Evolutionary conservation across 1,140 invertebrate genomes (phyloP), one percentile per base, ranked within the genome.

Genomic region (Cryptotermes secundus): DNA sequence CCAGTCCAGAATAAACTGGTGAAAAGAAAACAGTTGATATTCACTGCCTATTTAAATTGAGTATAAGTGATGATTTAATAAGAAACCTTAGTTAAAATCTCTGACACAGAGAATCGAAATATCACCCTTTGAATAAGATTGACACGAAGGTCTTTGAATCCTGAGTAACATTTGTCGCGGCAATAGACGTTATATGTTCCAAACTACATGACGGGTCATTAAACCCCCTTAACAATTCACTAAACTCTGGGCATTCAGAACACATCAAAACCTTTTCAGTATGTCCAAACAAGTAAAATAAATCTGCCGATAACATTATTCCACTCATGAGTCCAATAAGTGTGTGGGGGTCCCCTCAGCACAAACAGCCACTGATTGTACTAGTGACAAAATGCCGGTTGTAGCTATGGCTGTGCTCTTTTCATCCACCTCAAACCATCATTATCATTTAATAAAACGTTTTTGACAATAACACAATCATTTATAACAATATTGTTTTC

Each of bases 401-500:
- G n/a, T 10, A 72, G 26, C 59, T 31, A 72, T n/a, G 31, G n/a
- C n/a, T 72, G 0, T 72, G 59, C 59, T 31, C 59, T 72, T 72
- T 72, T 72, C 59, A 72, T 72, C 59, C 59, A 31, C 59, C 59
- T 31, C 59, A 72, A 72, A 72, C n/a, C 59, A 31, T 72, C 59
- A 72, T 72, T 31, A 72, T 26, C 59, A 31, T 72, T 72, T 72
- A 72, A 72, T 72, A 72, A 72, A 72, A 10, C n/a, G 59, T 72
- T 72, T 72, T 26, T 31, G 31, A 72, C 59, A 72, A 72, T 72
- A 26, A 31, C 59, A n/a, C 59, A 72, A 2, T 72, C 26, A n/a
- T 72, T 31, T 72, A 72, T 72, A 72, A 72, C 31, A 72, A 72
- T 72, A 72, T 72, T 72, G 59, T 72, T 26, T 72, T 31, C 59